Conservation (phyloP, 2,888 invertebrate genomes). For the Oligia latruncula region DNA sequence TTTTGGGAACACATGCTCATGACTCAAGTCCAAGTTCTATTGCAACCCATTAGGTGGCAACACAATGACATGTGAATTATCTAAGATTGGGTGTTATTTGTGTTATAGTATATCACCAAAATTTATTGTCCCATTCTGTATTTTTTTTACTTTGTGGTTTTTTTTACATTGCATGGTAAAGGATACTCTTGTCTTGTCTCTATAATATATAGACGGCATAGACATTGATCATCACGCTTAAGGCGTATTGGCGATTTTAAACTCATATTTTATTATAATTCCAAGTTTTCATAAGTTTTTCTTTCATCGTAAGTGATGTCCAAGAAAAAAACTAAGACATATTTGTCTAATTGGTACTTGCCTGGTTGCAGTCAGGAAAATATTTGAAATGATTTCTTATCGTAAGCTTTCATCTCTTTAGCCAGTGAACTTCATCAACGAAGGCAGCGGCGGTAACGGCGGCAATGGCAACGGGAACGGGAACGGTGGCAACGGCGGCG, state of each 20-base stretch:
- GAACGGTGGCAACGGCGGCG: constrained; percentile 69
- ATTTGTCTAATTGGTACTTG: neutral
- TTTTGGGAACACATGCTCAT: neutral
- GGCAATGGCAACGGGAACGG: constrained; percentile 59
- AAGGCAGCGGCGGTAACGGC: constrained; percentile 71
- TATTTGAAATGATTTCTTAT: neutral
- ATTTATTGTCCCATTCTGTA: neutral
- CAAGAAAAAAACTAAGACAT: neutral
- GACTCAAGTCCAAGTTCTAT: neutral
- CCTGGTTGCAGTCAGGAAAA: neutral
- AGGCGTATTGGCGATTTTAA: neutral
- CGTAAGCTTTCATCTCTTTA: constrained; percentile 55
- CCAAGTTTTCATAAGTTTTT: neutral
- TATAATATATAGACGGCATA: neutral
- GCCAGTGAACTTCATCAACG: constrained; percentile 88
- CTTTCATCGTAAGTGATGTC: neutral
- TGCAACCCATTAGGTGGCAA: neutral
- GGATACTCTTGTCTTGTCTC: neutral
- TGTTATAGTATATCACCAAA: neutral
- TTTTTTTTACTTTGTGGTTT: neutral
- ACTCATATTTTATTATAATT: neutral
- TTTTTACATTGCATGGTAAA: no score
- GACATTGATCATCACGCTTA: neutral
- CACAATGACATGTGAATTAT: neutral
- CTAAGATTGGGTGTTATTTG: no score